Conservation (phyloP, 2,113 vertebrate species). For the Oryzias curvinotus region DNA sequence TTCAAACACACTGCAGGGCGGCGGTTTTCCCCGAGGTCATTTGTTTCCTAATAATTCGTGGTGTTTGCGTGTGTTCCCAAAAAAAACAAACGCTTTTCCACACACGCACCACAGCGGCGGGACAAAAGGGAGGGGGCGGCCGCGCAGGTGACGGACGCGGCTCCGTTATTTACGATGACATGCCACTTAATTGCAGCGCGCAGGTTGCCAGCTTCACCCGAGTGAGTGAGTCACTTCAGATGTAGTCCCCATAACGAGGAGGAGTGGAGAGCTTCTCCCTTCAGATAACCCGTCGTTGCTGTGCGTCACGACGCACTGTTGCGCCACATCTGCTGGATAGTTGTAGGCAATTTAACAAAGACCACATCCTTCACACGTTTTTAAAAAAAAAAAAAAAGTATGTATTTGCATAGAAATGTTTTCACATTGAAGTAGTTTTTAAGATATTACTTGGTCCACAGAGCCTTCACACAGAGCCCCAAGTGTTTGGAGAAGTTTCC, state of each 20-base stretch:
- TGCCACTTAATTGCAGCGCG: conserved; percentile 58
- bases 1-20: conserved; percentile 55
- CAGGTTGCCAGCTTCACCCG: conserved; percentile 61
- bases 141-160: conserved; percentile 73
- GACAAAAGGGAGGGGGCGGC: conserved; percentile 63
- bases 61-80: conserved; percentile 70
- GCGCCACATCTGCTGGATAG: conserved; percentile 52
- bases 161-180: conserved; percentile 60
- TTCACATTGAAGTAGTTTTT: conserved; percentile 26
- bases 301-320: conserved; percentile 68
- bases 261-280: conserved; percentile 34
- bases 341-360: too few species aligned
- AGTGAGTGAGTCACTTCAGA: conserved; percentile 66
- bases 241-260: conserved; percentile 17
- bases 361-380: too few species aligned
- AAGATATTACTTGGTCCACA: conserved; percentile 51
- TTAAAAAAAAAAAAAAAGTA: too few species aligned
- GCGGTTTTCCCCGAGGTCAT: conserved; percentile 64
- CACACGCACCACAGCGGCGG: conserved; percentile 68
- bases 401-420: too few species aligned
- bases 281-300: conserved; percentile 43
- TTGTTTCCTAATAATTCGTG: conserved; percentile 79
- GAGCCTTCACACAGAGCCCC: conserved; percentile 57
- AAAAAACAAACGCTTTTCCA: conserved; percentile 70
- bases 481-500: conserved; percentile 76